Evolutionary conservation across 2,888 invertebrate genomes (phyloP), one percentile per base, ranked within the genome.

Genomic region (Epistrophe eligans): DNA sequence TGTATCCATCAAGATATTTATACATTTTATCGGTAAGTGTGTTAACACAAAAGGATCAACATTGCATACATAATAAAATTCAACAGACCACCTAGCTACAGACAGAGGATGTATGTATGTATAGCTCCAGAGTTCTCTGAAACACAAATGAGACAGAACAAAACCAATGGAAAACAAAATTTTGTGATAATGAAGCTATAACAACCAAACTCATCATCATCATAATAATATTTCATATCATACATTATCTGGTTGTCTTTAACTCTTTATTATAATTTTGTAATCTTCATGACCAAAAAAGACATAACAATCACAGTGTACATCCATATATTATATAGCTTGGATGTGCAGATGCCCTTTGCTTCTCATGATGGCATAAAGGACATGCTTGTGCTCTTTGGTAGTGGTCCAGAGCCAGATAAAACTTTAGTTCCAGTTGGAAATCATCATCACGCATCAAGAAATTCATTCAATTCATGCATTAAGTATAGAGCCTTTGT

Each of bases 361-460:
- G 17, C 17, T 58, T 11, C 24, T 24, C 24, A 9, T 10, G 1
- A 3, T 24, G 7, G 1, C 6, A 62, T 40, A 38, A 62, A 40
- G 40, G 40, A 62, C 38, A 40, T 40, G 40, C 40, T 40, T 40
- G 8, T 40, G 40, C 60, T 62, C 40, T 13, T 40, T 40, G 24
- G 38, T 13, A 35, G 13, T 58, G 17, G 35, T 58, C 58, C 11
- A 58, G 35, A 7, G 17, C 58, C 3, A 62, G 60, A 62, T 62
- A 62, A 62, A 62, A 40, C 24, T 38, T 15, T 19, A 40, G 60
- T 40, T 60, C 9, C 17, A 40, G 60, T 60, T 40, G 60, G 38
- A 40, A 43, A 62, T 62, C 60, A 62, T 62, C 60, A 40, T 32
- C 55, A 62, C 60, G 60, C 60, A 62, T 62, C 60, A 62, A 62